Conservation (phyloP, 2,888 invertebrate genomes). For the Caenorhabditis japonica region DNA sequence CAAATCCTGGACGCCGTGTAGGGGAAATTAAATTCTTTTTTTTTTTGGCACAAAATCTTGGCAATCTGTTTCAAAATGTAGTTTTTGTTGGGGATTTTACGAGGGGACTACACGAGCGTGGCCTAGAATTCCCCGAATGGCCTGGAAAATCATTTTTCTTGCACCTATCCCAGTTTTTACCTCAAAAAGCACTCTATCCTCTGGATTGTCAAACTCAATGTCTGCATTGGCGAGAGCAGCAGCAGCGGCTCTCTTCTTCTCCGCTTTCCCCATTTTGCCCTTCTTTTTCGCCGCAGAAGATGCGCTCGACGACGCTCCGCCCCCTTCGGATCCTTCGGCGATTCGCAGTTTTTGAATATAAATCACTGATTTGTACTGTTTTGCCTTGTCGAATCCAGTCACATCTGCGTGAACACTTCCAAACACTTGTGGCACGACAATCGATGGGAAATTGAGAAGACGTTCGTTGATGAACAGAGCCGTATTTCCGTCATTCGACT, state of each 20-base stretch:
- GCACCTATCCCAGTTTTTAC: too few species aligned
- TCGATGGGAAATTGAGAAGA: slow-evolving; percentile 70
- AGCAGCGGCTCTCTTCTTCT: slow-evolving; percentile 65
- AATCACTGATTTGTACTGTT: slow-evolving; percentile 49
- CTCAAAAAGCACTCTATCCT: slow-evolving; percentile 68
- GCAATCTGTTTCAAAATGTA: too few species aligned
- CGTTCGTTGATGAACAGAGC: slow-evolving; percentile 71
- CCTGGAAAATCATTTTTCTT: too few species aligned
- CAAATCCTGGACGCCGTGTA: too few species aligned
- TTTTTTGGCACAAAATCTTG: too few species aligned
- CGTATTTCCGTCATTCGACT: slow-evolving; percentile 18
- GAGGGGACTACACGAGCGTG: too few species aligned
- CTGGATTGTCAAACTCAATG: slow-evolving; percentile 68
- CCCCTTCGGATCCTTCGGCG: slow-evolving; percentile 25
- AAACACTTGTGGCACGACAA: slow-evolving; percentile 68
- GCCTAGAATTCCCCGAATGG: too few species aligned
- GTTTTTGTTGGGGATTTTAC: too few species aligned
- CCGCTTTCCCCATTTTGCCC: slow-evolving; percentile 69
- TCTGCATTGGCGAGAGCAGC: slow-evolving; percentile 61
- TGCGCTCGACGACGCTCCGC: slow-evolving; percentile 7
- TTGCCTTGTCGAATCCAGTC: slow-evolving; percentile 28
- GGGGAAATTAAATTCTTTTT: too few species aligned
- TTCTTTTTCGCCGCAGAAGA: slow-evolving; percentile 45
- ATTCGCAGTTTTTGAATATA: slow-evolving; percentile 65
- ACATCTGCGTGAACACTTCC: slow-evolving; percentile 54